Base-by-base conservation (phyloP, 2,888 invertebrate species). In the Amblyjoppa proteus region DNA sequence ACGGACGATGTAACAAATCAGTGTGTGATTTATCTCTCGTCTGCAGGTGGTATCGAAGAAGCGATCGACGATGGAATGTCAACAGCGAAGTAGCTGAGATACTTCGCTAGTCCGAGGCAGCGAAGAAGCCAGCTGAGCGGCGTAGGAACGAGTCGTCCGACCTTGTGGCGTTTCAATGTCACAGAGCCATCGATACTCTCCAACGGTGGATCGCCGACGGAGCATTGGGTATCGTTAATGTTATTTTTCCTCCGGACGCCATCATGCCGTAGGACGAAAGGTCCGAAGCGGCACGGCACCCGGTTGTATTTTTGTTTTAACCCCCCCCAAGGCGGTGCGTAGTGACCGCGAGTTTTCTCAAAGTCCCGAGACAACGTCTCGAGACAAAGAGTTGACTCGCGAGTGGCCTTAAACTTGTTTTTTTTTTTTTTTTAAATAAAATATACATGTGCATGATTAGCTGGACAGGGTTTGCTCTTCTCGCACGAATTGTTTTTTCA, bases 251-350 rank as follows among this genome's bases (percentile, higher is more conserved):
- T 20, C 20, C 20, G 20, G 20, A 20, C 20, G 20, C 56, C 56
- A 56, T 56, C 56, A 56, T 56, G 56, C n/a, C 56, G 56, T 56
- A 56, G 56, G 56, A 56, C 7, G 56, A 56, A 56, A 56, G 56
- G 56, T 56, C 56, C 56, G 56, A 20, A 56, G 56, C 25, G 56
- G 56, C 56, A 56, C 56, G 56, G 56, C 9, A 31, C 31, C 13
- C 58, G 58, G 58, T 58, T 58, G 58, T 58, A 28, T 58, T 58
- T 58, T 20, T 20, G 20, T 58, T 13, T 58, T 0, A 58, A 11
- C 20, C 31, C 31, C 31, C 31, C 3, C 3, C 11, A 20, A 11
- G 58, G 28, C 28, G 11, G 28, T 28, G 58, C 58, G 31, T 16
- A 58, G 58, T 58, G 28, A 58, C 58, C 58, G 58, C 58, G 28